Evolutionary conservation across 2,888 invertebrate species (phyloP), one percentile per base, ranked within the genome.

Genomic region (Mesochorus sp.): DNA sequence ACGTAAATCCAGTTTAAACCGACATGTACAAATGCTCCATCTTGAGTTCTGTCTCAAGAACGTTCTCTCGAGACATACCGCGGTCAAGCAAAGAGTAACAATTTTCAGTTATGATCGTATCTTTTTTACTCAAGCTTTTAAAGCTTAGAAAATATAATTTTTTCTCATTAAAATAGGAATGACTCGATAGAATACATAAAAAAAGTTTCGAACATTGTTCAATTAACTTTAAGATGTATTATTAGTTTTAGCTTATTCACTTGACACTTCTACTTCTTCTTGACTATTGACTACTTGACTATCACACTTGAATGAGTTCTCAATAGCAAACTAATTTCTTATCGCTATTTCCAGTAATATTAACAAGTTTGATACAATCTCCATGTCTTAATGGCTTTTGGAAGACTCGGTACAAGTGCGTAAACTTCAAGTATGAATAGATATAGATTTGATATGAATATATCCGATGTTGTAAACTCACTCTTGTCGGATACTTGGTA

Each of bases 1-100:
- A 71, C 51, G 59, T 49, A 71, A 61, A 71, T 61, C 51, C 59
- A 26, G 44, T 71, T 71, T 71, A 39, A 59, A 53, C 34, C 53
- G 17, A 53, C 47, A n/a, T 47, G 19, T 21, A 47, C 47, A 8
- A 47, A 8, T 47, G 8, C 5, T 21, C n/a, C n/a, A n/a, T 47
- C 14, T 47, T 8, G 47, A 19, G 2, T 53, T 53, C 17, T 14
- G 28, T 31, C 8, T 28, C 12, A 10, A n/a, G 31, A 53, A 53
- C 17, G 8, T 3, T 53, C 17, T 14, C 6, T 14, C 31, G 19
- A 8, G 47, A 14, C 21, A 21, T n/a, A n/a, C 19, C 10, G 8
- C 21, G 19, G 2, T 47, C 47, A 21, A 6, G 1, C 12, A 19
- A 21, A 47, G 6, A 47, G n/a, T n/a, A n/a, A 10, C 34, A 47